These are phyloP conservation scores for Gorsachius goisagi DNA, from an alignment of 2,113 vertebrate species.

Conservation along the genomic window DNA sequence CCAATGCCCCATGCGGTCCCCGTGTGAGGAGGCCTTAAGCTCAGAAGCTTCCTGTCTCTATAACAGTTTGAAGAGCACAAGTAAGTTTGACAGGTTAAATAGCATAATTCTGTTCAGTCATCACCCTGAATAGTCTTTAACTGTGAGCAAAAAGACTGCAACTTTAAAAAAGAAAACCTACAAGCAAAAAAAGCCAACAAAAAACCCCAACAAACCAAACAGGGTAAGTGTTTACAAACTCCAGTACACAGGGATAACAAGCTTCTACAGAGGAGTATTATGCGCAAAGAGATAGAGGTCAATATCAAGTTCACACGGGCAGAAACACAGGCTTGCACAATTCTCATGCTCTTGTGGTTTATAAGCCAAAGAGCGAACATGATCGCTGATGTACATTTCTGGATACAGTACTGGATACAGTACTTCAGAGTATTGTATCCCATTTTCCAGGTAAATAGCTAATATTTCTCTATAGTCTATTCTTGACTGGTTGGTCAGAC, in stretches of 20 bases:
- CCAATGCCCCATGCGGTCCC: neutral
- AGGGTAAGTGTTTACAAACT: neutral
- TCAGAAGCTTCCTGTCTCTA: neutral
- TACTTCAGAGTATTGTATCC: neutral
- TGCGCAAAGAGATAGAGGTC: neutral
- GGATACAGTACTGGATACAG: neutral
- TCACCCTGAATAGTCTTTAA: neutral
- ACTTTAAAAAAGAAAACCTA: neutral
- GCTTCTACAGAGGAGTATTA: neutral
- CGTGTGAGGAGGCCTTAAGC: neutral
- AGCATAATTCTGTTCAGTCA: neutral
- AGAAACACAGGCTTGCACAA: neutral
- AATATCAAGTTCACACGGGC: neutral
- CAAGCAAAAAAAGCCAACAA: neutral
- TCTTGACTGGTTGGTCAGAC: neutral
- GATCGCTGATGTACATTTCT: neutral
- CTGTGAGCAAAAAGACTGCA: neutral
- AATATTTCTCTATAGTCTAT: neutral
- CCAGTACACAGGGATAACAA: neutral
- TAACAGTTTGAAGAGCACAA: neutral
- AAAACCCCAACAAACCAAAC: neutral
- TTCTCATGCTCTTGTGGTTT: neutral
- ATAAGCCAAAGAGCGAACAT: neutral
- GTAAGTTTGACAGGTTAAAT: neutral
- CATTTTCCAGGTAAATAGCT: neutral